Evolutionary conservation across 2,113 vertebrate species (phyloP).

Genomic region (Cacatua alba): DNA sequence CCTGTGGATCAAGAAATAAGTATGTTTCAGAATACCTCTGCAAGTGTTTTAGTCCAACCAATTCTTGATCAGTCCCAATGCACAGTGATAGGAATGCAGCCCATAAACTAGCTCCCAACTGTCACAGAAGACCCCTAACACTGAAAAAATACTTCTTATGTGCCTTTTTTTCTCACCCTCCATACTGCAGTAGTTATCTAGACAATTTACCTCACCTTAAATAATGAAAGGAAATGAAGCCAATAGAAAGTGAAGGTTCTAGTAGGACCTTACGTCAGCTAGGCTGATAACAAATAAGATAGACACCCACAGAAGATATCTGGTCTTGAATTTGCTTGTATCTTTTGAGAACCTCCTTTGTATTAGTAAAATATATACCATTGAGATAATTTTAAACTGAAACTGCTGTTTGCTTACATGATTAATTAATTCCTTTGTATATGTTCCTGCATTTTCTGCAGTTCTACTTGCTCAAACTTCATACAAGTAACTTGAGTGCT

Average conservation of each 20-base stretch:
- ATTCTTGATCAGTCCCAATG: not conserved
- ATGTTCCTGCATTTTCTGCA: not conserved
- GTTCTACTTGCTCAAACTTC: not conserved
- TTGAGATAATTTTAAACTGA: not conserved
- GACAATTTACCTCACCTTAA: not conserved
- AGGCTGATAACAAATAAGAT: not conserved
- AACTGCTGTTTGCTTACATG: not conserved
- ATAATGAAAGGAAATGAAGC: not conserved
- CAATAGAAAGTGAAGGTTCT: not conserved
- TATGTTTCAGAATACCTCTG: not conserved
- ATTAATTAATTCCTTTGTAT: not conserved
- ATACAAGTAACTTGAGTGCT: rapidly evolving
- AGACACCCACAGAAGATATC: not conserved
- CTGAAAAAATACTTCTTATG: not conserved
- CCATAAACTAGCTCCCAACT: not conserved
- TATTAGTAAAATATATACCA: not conserved
- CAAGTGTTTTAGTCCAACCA: not conserved
- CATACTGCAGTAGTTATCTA: not conserved
- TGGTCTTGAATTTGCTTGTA: not conserved
- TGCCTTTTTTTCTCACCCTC: not conserved
- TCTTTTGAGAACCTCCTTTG: not conserved
- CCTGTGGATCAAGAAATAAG: not conserved
- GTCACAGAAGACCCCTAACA: not conserved
- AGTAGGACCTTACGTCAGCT: not conserved
- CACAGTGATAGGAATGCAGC: not conserved